A percentile compares a stretch with the other conserved stretches of the same genome.
These are phyloP conservation scores for Tricholauxania praeusta DNA, from an alignment of 2,888 invertebrate species.

Conservation along the genomic window DNA sequence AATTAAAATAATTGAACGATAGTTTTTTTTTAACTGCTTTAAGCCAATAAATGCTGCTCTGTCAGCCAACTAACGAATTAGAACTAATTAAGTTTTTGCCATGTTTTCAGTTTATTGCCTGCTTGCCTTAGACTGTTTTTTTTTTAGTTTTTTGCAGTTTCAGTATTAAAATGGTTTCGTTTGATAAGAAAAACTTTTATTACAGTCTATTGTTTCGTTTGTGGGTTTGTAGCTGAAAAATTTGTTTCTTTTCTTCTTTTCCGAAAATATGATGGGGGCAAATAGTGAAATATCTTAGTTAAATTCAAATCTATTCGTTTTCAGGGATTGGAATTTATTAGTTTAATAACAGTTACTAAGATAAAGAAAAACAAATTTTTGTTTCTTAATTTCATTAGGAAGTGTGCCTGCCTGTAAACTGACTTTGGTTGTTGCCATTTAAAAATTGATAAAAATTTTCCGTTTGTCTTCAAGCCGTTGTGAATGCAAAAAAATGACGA, in stretches of 20 bases:
- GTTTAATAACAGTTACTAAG: no score
- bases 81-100: conserved; percentile 37
- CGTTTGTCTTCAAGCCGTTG: no score
- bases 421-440: no score
- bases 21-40: not conserved
- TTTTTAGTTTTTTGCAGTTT: conserved; percentile 19
- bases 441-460: no score
- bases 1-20: no score
- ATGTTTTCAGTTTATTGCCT: conserved; percentile 27
- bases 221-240: not conserved
- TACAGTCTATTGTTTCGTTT: conserved; percentile 19
- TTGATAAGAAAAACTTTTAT: conserved; percentile 37
- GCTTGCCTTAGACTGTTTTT: not conserved
- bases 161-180: conserved; percentile 21
- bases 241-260: conserved; percentile 2
- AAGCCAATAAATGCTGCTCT: conserved; percentile 18
- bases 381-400: no score
- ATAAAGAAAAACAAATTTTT: no score
- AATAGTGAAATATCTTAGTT: not conserved
- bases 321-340: not conserved
- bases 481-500: no score
- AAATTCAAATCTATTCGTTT: not conserved
- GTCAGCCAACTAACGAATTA: conserved; percentile 35
- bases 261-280: not conserved
- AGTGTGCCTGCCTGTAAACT: no score